A percentile compares a stretch with the other conserved stretches of the same genome.
These are phyloP conservation scores for Epinotia bilunana DNA, from an alignment of 2,888 invertebrate genomes.

Conservation along the genomic window DNA sequence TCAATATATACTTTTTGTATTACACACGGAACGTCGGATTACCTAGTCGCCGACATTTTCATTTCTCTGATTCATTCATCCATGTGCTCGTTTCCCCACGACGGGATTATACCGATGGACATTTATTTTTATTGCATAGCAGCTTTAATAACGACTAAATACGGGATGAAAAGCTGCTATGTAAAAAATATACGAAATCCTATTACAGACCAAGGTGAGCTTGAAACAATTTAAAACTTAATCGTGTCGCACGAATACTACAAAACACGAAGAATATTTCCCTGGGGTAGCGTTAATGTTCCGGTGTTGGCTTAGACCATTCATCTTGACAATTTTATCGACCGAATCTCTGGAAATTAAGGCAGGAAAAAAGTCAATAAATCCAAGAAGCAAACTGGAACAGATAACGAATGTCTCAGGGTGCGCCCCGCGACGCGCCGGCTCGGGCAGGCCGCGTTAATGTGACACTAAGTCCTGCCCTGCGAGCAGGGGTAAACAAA, in stretches of 20 bases:
- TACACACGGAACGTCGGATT: constrained; percentile 37
- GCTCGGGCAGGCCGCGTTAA: constrained; percentile 56
- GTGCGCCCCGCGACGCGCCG: constrained; percentile 53
- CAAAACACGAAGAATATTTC: constrained; percentile 79
- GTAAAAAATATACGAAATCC: constrained; percentile 31
- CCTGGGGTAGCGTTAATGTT: constrained; percentile 79
- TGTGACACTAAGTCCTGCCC: constrained; percentile 66
- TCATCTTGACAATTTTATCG: constrained; percentile 59
- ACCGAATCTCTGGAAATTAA: constrained; percentile 83
- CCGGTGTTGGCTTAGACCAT: constrained; percentile 78
- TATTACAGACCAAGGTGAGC: constrained; percentile 38
- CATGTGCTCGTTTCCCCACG: constrained; percentile 37
- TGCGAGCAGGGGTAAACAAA: constrained; percentile 59
- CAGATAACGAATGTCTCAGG: constrained; percentile 74
- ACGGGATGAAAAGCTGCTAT: constrained; percentile 19
- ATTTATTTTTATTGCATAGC: constrained; percentile 40
- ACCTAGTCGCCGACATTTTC: constrained; percentile 44
- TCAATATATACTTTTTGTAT: constrained; percentile 26
- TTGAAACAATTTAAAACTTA: constrained; percentile 43
- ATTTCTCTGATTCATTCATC: constrained; percentile 43
- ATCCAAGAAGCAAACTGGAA: constrained; percentile 73
- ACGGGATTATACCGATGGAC: constrained; percentile 39
- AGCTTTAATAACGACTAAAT: constrained; percentile 31
- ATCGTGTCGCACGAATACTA: constrained; percentile 64
- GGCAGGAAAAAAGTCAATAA: constrained; percentile 81